Evolutionary conservation across 2,797 vertebrate genomes (phyloP), one percentile per base, ranked within the genome.

Genomic region (Rhyacichthys aspro): DNA sequence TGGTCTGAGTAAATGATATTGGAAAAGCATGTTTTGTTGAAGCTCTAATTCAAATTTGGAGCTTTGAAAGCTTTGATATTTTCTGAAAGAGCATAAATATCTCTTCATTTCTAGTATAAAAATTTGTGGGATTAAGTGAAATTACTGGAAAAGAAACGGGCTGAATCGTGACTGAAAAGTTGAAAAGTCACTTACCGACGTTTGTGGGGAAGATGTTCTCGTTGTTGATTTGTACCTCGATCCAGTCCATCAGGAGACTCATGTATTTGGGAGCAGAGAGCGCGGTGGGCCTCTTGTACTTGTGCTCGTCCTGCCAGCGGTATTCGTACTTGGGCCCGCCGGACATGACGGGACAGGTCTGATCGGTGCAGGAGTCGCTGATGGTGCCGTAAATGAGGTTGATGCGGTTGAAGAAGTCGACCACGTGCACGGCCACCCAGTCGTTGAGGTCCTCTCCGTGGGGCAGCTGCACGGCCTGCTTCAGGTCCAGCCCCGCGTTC

Each of bases 301-400:
- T 92, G 76, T 93, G 91, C 79, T 97, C 96, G 0, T 98, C 96
- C 84, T 98, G 96, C 96, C 96, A 98, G 38, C 96, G 90, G 86
- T 98, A 98, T 77, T 98, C 96, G 1, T 97, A 98, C 89, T 93
- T 96, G 65, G 95, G 95, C 1, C 96, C 96, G 0, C 96, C 96
- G 0, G 96, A 97, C 96, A 98, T 98, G 85, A 95, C 55, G 0
- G 96, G 96, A 70, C 96, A 98, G 2, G 93, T 93, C 50, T 93
- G 93, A 75, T 96, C 95, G 0, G 95, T 98, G 91, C 96, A 98
- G 49, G 90, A 95, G 62, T 98, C 96, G 6, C 95, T 95, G 89
- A 98, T 91, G 82, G 96, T 98, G 90, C 96, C 96, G 0, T 98
- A 98, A 88, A 98, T 96, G 88, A 98, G 95, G 90, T 98, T 98